phyloP scores from a whole-genome alignment of 2,113 vertebrate species.

The Dipodomys ordii region DNA sequence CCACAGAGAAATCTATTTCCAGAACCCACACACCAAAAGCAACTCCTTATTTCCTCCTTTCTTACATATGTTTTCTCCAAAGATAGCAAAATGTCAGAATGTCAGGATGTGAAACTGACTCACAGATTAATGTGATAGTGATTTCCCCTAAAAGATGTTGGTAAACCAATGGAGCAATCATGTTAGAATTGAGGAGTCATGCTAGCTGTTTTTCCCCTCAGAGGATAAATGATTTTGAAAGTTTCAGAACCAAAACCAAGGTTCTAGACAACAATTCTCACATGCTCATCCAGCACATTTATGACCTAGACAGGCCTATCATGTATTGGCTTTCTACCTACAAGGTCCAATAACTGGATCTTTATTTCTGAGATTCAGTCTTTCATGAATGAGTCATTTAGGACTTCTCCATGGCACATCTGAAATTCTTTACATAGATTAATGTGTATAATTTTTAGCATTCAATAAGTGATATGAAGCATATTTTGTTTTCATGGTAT shows the following conservation, averaged over 20 bases:
- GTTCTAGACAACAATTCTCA: background rate
- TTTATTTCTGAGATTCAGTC: background rate
- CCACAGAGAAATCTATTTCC: background rate
- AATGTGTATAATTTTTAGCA: background rate
- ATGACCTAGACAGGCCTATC: background rate
- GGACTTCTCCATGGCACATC: background rate
- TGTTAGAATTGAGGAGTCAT: background rate
- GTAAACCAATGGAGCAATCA: background rate
- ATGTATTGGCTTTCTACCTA: background rate
- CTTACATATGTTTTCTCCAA: background rate
- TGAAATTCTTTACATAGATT: background rate
- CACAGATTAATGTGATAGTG: background rate
- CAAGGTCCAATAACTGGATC: background rate
- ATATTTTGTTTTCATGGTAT: background rate
- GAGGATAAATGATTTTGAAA: constrained; percentile 29
- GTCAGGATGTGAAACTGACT: background rate
- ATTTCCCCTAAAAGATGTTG: background rate
- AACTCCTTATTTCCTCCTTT: constrained; percentile 42
- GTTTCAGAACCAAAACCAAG: background rate
- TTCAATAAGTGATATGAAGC: background rate
- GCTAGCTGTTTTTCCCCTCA: background rate
- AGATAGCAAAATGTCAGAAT: constrained; percentile 36
- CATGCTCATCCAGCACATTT: background rate
- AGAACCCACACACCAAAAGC: background rate
- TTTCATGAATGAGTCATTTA: background rate